phyloP scores from a whole-genome alignment of 2,113 vertebrate genomes.

The Syngnathus scovelli region DNA sequence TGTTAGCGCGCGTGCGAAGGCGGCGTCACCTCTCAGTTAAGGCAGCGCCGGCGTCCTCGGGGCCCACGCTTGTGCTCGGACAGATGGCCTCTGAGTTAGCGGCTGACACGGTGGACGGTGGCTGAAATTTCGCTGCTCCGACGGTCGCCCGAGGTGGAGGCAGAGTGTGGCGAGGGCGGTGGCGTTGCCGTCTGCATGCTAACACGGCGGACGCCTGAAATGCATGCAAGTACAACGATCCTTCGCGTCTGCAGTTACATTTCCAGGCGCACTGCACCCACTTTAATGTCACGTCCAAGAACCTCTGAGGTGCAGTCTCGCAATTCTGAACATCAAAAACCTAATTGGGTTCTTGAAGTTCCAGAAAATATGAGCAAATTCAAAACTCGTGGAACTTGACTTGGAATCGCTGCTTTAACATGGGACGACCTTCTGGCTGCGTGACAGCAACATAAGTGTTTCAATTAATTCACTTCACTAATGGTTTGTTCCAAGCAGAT shows the following conservation, averaged over 20 bases:
- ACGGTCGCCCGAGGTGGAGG: background rate
- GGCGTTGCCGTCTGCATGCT: background rate
- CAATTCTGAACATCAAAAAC: background rate
- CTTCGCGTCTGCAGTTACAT: background rate
- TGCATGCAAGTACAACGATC: background rate
- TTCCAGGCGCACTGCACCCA: too few relatives aligned
- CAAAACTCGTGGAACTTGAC: background rate
- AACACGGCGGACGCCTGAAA: background rate
- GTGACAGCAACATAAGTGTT: background rate
- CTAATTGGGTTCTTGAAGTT: background rate
- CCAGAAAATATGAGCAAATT: background rate
- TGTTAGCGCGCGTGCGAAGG: constrained; percentile 7
- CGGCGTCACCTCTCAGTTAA: constrained; percentile 11
- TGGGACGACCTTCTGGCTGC: background rate
- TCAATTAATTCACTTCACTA: background rate
- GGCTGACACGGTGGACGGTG: background rate
- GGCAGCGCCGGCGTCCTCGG: background rate
- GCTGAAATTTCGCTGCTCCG: background rate
- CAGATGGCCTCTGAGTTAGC: constrained; percentile 9
- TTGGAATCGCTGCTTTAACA: background rate
- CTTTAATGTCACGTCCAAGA: background rate
- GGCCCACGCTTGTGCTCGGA: background rate
- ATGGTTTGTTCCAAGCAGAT: background rate
- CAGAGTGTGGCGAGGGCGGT: too few relatives aligned
- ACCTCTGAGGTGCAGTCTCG: background rate